Evolutionary conservation across 2,797 vertebrate genomes (phyloP).

Genomic region (Alosa sapidissima): DNA sequence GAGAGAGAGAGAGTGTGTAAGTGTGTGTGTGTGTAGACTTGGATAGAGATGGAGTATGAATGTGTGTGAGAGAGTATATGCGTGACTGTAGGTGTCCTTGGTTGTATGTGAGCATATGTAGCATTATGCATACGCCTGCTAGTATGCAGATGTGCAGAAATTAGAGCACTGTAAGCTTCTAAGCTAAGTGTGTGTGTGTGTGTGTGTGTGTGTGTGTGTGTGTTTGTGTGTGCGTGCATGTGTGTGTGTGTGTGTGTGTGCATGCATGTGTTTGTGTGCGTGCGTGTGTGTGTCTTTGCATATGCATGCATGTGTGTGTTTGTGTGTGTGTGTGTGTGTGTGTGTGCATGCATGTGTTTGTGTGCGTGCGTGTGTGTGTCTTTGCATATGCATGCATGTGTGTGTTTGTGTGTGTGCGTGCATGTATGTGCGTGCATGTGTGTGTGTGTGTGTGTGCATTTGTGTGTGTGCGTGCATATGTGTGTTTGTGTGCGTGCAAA

Average conservation of each 20-base stretch:
- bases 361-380: neutral
- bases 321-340: neutral
- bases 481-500: neutral
- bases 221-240: too few species aligned
- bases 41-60: too few species aligned
- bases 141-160: neutral
- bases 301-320: neutral
- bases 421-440: neutral
- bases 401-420: constrained; percentile 15
- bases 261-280: too few species aligned
- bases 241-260: too few species aligned
- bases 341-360: neutral
- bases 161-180: neutral
- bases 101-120: neutral
- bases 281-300: too few species aligned
- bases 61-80: neutral
- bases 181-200: too few species aligned
- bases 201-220: too few species aligned
- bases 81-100: neutral
- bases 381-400: neutral
- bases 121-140: neutral
- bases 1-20: neutral
- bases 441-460: neutral
- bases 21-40: neutral
- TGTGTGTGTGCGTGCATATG: neutral